Evolutionary conservation across 2,888 invertebrate species (phyloP), one percentile per base, ranked within the genome.

Genomic region (Cenopis cana): DNA sequence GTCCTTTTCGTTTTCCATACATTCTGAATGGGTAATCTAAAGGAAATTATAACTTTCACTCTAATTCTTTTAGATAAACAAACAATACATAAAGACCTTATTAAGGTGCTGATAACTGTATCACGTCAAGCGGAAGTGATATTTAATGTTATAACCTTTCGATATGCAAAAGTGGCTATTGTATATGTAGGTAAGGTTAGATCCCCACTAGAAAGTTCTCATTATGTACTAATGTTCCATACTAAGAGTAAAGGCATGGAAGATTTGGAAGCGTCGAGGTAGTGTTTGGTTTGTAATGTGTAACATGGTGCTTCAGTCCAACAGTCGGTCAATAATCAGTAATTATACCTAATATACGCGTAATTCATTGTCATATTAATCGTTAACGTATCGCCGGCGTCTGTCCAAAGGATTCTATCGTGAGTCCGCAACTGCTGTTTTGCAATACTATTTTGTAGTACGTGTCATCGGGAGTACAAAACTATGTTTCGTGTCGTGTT

Each of bases 381-480:
- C 52, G 66, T 61, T 60, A 66, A 57, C 52, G 62, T 68, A 67
- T 57, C 52, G 59, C 70, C 54, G 46, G 5, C 60, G 67, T 59
- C 41, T 70, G 54, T 70, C 73, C 76, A 78, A 78, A 79, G 76
- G 78, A 77, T 76, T 77, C 76, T 73, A 11, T 79, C 77, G 80
- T 76, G 80, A 77, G 78, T 81, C 75, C 75, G 74, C 77, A 80
- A 82, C 81, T 82, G 84, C 83, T 76, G 85, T 85, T 82, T 81
- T 80, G 82, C 81, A 83, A 84, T 85, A 82, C 74, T 78, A 73
- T 50, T 64, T 61, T 46, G 60, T 60, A 61, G 61, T 54, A 71
- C 60, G 24, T 81, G 84, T 81, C 78, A 81, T 83, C 80, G 85
- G 85, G 87, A 91, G 91, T 92, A 90, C 91, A 91, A 91, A 91